Base-by-base conservation (phyloP, 2,888 invertebrate species). In the Drosophila engyochracea region DNA sequence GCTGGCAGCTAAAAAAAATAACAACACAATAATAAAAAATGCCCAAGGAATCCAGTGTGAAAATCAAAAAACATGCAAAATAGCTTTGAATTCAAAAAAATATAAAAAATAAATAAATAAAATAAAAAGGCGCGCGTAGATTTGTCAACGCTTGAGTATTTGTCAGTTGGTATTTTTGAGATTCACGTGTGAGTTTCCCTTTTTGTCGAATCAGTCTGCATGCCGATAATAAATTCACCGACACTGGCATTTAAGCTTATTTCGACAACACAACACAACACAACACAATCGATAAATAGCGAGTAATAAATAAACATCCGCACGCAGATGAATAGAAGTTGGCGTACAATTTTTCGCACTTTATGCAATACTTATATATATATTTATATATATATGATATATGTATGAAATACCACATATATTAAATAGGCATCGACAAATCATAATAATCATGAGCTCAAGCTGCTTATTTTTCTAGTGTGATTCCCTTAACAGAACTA, bases 21-120 rank as follows among this genome's bases (percentile, higher is more conserved):
- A 41, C 25, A 44, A 19, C 63, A 52, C 52, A 73, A 33, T n/a
- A 52, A 35, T 16, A 57, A 39, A 57, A 35, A 72, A 60, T 49
- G 44, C 30, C 31, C 41, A 68, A 60, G 35, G 37, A 75, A 78
- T 65, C 63, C 61, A 52, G 37, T 58, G 57, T 35, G 22, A 61
- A 81, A 87, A 83, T 86, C 84, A 74, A 76, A 67, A 83, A 81
- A 79, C 81, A 87, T 82, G 85, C 77, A 83, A 89, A 82, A 74
- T 79, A 86, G 74, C 77, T 83, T 66, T 67, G 68, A 67, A 77
- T 70, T 71, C 61, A 53, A 79, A 7, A 47, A 47, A 7, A 47
- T 14, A 31, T 9, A 31, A 7, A 7, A 30, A 7, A 31, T 30
- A 9, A 57, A 76, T 5, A 16, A 35, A 33, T 33, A 33, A 33